Evolutionary conservation across 2,113 vertebrate species (phyloP), one percentile per base, ranked within the genome.

Genomic region (Balaeniceps rex): DNA sequence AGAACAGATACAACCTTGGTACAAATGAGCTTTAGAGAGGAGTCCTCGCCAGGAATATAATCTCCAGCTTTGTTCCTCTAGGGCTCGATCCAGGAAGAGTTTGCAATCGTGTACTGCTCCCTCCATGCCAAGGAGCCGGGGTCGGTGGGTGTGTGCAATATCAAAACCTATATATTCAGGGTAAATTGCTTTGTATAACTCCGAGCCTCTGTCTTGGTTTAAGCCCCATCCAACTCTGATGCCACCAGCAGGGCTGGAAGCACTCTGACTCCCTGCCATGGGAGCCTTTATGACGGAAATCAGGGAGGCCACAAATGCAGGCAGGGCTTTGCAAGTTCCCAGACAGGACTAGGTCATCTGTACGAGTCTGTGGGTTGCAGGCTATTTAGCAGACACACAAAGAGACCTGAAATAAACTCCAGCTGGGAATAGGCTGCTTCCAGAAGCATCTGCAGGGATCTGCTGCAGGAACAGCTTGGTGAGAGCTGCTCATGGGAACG

Each of bases 351-450:
- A 4, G 8, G 24, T 12, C 75, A 61, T 64, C 58, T 88, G 44
- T 40, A 2, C 0, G 4, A 72, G 33, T 17, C 90, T 85, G 44
- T 25, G 42, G 76, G 85, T 64, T 94, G 84, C 51, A 51, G 58
- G 44, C 71, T 90, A 61, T 80, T 92, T 83, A 92, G 51, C 85
- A 95, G 63, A 87, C 58, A 72, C 69, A 74, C 69, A 91, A 23
- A 85, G 28, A 94, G 47, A 89, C 84, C 93, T 61, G 77, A 89
- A 94, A 93, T 88, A 89, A 91, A 95, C 90, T 88, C 79, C 49
- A 65, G 23, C 40, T 93, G 90, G 88, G 88, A 95, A 83, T 15
- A 94, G 68, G 71, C 74, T 94, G 82, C 61, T 94, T 94, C 78
- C 75, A 94, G 74, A 44, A 61, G 70, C 94, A 93, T 88, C 83